Evolutionary conservation across 2,113 vertebrate genomes (phyloP), one percentile per base, ranked within the genome.

Genomic region (Oxygymnocypris stewartii): DNA sequence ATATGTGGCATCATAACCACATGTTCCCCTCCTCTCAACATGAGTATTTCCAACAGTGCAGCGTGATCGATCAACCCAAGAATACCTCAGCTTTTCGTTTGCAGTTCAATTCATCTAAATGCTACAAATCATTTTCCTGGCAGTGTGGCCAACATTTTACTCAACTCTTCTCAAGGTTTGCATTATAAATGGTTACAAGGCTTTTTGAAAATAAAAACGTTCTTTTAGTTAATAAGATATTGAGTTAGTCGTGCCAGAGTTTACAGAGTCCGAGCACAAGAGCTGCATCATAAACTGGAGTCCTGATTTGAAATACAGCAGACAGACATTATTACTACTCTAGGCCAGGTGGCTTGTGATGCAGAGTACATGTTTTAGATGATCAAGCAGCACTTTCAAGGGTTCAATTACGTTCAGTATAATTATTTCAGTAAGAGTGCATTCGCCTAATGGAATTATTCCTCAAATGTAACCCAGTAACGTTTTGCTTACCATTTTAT

Each of bases 111-210:
- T 88, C 20, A 61, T 88, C 86, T 83, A 83, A 47, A 88, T 79
- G 79, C 37, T 51, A 57, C 51, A 63, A 65, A 63, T 82, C 57
- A 85, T 88, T 78, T 90, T 85, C 79, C 85, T 79, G 88, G 73
- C 87, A 79, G 42, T 10, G 35, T 23, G 2, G 23, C n/a, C 35
- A 74, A 47, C 65, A 75, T 28, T 73, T 85, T 51, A 88, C 67
- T 88, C 77, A 86, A 51, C 23, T 44, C 13, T 31, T 78, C 73
- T 73, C 73, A 71, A 69, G 11, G 7, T 84, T 87, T 87, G 44
- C 86, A 69, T 79, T 67, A 63, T 49, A 74, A 54, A 54, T 54
- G 51, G 14, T 54, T 54, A 54, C 18, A 14, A 54, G 51, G 14
- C 16, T 16, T 16, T 54, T 54, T 54, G 13, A 14, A 51, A 51